A percentile compares a stretch with the other conserved stretches of the same genome.
Evolutionary conservation across 2,797 vertebrate genomes (phyloP).

Genomic region (Phrynocephalus vlangalii): DNA sequence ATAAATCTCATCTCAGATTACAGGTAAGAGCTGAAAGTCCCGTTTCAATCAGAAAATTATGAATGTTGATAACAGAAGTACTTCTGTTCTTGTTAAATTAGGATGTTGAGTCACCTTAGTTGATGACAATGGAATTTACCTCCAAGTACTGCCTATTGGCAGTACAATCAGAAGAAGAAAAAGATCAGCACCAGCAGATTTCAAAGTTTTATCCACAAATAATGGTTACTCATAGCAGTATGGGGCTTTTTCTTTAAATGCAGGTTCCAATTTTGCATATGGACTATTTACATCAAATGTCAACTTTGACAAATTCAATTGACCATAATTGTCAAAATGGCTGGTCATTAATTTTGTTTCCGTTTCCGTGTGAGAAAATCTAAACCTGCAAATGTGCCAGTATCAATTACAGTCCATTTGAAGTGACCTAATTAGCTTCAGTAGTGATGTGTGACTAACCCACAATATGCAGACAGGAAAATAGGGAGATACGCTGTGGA

Average conservation of each 20-base stretch:
- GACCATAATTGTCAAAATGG: slow-evolving; percentile 86
- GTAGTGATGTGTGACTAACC: slow-evolving; percentile 79
- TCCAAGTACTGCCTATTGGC: not conserved
- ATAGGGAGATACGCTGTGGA: slow-evolving; percentile 78
- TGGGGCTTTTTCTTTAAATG: slow-evolving; percentile 40
- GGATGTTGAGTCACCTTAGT: not conserved
- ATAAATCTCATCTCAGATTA: not conserved
- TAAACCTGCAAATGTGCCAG: slow-evolving; percentile 83
- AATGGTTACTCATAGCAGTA: slow-evolving; percentile 35
- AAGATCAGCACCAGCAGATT: slow-evolving; percentile 5
- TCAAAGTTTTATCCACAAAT: slow-evolving; percentile 25
- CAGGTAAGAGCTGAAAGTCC: not conserved
- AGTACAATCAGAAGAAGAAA: not conserved
- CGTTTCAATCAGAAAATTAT: not conserved
- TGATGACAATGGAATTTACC: not conserved
- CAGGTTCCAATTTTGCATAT: slow-evolving; percentile 69
- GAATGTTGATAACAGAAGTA: not conserved
- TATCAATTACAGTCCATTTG: slow-evolving; percentile 82
- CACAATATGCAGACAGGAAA: slow-evolving; percentile 79
- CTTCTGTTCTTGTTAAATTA: not conserved
- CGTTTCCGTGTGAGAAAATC: slow-evolving; percentile 81
- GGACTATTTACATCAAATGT: slow-evolving; percentile 71
- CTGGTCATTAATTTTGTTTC: slow-evolving; percentile 88
- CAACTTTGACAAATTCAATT: slow-evolving; percentile 83
- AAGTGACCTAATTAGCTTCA: slow-evolving; percentile 92